Evolutionary conservation across 2,888 invertebrate genomes (phyloP), one percentile per base, ranked within the genome.

Genomic region (Sinhomidia bicolor): DNA sequence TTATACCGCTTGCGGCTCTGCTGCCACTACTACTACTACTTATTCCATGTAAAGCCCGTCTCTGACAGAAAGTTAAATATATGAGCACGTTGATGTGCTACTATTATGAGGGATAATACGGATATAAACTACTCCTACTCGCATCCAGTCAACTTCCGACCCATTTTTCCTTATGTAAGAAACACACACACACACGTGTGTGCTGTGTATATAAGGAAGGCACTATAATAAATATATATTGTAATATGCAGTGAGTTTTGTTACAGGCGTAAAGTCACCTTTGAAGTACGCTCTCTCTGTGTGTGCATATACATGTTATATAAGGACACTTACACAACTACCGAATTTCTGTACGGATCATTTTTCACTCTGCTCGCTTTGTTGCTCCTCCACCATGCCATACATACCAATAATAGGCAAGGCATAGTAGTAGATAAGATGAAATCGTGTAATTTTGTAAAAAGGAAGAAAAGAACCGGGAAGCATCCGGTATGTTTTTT

Each of bases 401-500:
- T n/a, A n/a, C n/a, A n/a, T n/a, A n/a, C n/a, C n/a, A n/a, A n/a
- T n/a, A n/a, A n/a, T n/a, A n/a, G n/a, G n/a, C n/a, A n/a, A n/a
- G n/a, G n/a, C n/a, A n/a, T n/a, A n/a, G n/a, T n/a, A n/a, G n/a
- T n/a, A 44, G 23, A 71, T 6, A 44, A 14, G 23, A 71, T 1
- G 44, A 12, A 71, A 10, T n/a, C 36, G 23, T 71, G 44, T 71
- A 23, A 23, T 71, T 76, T 20, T 76, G 54, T 74, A 14, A 6
- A 44, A 76, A 51, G 29, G 29, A 76, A 76, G 76, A 54, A 78
- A 82, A 71, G 82, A 36, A 84, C 84, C 71, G n/a, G 47, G 78
- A 41, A 57, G 80, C 80, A 86, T 86, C 86, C 86, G 86, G 86
- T 80, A 54, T 26, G 0, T 12, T 71, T 20, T 68, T 68, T 57